phyloP scores from a whole-genome alignment of 2,888 invertebrate species.

The Patella depressa region DNA sequence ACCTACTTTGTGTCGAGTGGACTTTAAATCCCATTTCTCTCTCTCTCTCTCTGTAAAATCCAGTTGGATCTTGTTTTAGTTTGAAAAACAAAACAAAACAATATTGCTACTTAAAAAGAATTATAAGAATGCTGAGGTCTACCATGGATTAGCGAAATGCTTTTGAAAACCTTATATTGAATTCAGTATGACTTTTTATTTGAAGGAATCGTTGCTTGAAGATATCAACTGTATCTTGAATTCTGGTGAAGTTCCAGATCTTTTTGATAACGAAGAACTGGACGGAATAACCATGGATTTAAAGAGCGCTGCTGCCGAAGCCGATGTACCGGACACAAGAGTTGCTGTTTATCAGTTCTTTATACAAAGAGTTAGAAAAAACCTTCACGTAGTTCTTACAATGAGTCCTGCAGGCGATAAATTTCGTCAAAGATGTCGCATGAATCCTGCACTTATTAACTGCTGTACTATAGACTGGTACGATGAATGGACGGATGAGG shows the following conservation, averaged over 20 bases:
- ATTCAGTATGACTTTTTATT: neutral
- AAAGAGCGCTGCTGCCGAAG: slow-evolving; percentile 64
- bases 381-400: slow-evolving; percentile 69
- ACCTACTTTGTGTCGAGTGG: too few species aligned
- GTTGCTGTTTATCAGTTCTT: slow-evolving; percentile 67
- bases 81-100: too few species aligned
- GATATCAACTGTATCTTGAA: slow-evolving; percentile 71
- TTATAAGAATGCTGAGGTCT: too few species aligned
- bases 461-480: slow-evolving; percentile 72
- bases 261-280: slow-evolving; percentile 70
- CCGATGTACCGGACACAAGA: slow-evolving; percentile 67
- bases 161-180: too few species aligned
- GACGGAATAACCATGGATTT: slow-evolving; percentile 70
- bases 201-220: slow-evolving; percentile 69
- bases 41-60: too few species aligned
- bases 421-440: slow-evolving; percentile 70
- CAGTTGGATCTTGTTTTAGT: too few species aligned
- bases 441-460: slow-evolving; percentile 71
- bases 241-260: slow-evolving; percentile 70
- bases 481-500: slow-evolving; percentile 68
- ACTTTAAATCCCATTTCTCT: too few species aligned
- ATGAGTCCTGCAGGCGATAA: slow-evolving; percentile 68
- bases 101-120: too few species aligned
- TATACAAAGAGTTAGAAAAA: slow-evolving; percentile 64
- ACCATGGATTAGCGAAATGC: too few species aligned